Percentiles rank a stretch among this genome's conserved stretches.
Conservation (phyloP, 1,140 invertebrate genomes). For the Bombyx mandarina region DNA sequence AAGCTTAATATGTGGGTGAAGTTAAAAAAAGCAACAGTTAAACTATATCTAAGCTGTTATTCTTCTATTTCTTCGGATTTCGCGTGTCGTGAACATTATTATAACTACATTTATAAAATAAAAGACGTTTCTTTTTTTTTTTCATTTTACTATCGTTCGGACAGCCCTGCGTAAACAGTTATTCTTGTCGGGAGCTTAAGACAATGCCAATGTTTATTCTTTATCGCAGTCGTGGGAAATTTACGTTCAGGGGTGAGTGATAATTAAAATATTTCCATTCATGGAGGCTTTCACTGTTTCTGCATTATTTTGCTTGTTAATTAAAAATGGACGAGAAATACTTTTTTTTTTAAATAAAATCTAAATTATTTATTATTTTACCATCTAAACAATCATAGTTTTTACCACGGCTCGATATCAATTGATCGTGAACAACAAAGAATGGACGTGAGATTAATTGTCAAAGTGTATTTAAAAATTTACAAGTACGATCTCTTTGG, state of each 20-base stretch:
- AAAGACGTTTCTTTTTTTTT: no score
- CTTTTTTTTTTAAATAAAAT: no score
- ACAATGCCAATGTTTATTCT: slow-evolving; percentile 66
- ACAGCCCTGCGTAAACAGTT: slow-evolving; percentile 42
- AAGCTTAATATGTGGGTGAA: neutral
- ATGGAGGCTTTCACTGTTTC: slow-evolving; percentile 19
- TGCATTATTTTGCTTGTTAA: slow-evolving; percentile 26
- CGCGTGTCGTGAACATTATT: neutral
- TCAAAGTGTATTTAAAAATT: no score
- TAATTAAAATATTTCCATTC: slow-evolving; percentile 67
- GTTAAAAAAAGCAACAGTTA: neutral
- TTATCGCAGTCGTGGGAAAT: slow-evolving; percentile 69
- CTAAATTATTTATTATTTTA: no score
- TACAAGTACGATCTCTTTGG: no score
- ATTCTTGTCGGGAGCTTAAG: slow-evolving; percentile 56
- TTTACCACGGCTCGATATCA: no score
- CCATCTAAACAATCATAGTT: no score
- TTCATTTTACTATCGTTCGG: slow-evolving; percentile 4
- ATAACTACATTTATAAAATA: neutral
- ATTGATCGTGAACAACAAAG: no score
- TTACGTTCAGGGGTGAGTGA: slow-evolving; percentile 40
- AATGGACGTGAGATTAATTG: no score
- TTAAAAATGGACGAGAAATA: slow-evolving; percentile 27
- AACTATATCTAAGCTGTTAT: neutral
- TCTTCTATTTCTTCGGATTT: neutral